Percentiles rank a stretch among this genome's conserved stretches.
phyloP scores from a whole-genome alignment of 2,797 vertebrate species.

The Cyclopterus lumpus region DNA sequence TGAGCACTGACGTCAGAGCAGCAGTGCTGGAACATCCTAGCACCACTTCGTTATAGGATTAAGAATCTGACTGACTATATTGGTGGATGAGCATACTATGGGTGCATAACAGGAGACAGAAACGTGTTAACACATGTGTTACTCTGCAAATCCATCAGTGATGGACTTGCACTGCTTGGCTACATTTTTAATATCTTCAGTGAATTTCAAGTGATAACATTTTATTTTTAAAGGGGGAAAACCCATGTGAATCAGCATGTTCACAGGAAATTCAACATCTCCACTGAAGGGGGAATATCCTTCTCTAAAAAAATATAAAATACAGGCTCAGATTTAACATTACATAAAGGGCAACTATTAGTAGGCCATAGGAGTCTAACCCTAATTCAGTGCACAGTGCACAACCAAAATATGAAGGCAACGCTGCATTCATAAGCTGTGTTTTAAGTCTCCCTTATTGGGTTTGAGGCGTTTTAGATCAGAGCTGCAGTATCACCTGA shows the following conservation, averaged over 20 bases:
- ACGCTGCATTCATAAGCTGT: neutral
- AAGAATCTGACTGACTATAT: slow-evolving; percentile 43
- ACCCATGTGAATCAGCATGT: neutral
- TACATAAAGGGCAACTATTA: neutral
- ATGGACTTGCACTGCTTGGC: neutral
- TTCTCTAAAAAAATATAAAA: neutral
- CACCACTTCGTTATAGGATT: slow-evolving; percentile 77
- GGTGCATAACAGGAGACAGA: neutral
- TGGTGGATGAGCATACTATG: slow-evolving; percentile 9
- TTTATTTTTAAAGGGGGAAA: neutral
- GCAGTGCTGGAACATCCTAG: slow-evolving; percentile 77
- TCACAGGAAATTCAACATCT: neutral
- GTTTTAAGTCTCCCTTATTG: neutral
- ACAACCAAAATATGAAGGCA: neutral
- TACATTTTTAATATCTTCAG: neutral
- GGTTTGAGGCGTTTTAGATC: neutral
- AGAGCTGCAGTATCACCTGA: neutral
- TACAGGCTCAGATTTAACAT: neutral
- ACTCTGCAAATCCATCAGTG: neutral
- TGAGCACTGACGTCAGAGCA: slow-evolving; percentile 63
- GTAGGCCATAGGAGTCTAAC: neutral
- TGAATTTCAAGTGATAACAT: neutral
- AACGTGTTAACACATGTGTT: neutral
- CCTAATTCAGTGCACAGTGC: too few species aligned
- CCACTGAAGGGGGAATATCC: neutral